phyloP scores from a whole-genome alignment of 30 jellyfish, hydroid and myxozoan species.

The Thelohanellus kitauei region DNA sequence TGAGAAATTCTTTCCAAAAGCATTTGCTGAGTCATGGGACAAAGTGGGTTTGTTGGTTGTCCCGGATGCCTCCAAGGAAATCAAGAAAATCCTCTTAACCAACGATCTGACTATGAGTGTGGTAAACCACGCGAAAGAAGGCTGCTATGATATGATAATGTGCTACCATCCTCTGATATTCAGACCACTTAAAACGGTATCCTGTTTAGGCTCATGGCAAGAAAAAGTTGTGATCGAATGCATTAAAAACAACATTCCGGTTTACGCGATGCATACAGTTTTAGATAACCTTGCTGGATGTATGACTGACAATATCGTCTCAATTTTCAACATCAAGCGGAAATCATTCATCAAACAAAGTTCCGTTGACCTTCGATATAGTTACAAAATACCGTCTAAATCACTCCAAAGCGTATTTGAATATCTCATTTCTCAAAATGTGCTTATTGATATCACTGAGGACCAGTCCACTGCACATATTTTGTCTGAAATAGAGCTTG shows the following conservation, averaged over 20 bases:
- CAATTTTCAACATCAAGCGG: too few species aligned
- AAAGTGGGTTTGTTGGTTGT: constrained; percentile 72
- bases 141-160: constrained; percentile 18
- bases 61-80: constrained; percentile 27
- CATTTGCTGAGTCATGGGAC: constrained; percentile 79
- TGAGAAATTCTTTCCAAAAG: constrained; percentile 15
- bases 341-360: too few species aligned
- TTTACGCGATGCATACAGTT: constrained; percentile 66
- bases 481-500: too few species aligned
- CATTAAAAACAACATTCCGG: constrained; percentile 40
- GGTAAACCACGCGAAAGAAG: constrained; percentile 19
- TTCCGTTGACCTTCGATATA: too few species aligned
- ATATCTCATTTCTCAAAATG: too few species aligned
- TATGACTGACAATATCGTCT: not conserved
- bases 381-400: too few species aligned
- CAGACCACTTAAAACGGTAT: constrained; percentile 17
- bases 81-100: constrained; percentile 22
- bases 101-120: constrained; percentile 57
- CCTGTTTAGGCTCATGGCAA: constrained; percentile 26
- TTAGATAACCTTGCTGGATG: constrained; percentile 35
- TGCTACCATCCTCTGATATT: constrained; percentile 88
- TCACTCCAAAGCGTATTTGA: too few species aligned
- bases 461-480: too few species aligned
- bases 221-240: constrained; percentile 22
- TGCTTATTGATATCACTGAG: too few species aligned